Evolutionary conservation across 2,888 invertebrate species (phyloP).

Genomic region (Drosophila longiperda): DNA sequence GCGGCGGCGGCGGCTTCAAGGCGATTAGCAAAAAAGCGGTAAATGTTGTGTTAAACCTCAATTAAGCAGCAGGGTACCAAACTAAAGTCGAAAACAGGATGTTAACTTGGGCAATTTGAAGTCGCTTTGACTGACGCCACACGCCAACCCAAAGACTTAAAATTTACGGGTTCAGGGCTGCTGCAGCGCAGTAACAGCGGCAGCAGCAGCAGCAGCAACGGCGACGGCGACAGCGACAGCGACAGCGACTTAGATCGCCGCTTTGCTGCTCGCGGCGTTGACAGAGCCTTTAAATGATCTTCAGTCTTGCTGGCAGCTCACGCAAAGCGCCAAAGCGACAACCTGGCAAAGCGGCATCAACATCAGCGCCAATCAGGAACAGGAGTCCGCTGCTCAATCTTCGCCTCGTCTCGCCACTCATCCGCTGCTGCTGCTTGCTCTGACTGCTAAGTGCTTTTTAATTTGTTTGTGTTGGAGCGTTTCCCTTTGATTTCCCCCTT

Average conservation of each 20-base stretch:
- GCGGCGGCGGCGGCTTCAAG: conserved; percentile 65
- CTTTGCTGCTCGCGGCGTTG: conserved; percentile 45
- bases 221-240: background rate
- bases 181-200: background rate
- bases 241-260: background rate
- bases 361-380: conserved; percentile 55
- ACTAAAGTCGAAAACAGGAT: conserved; percentile 67
- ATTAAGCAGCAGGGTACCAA: conserved; percentile 70
- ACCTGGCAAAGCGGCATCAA: conserved; percentile 1
- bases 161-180: conserved; percentile 60
- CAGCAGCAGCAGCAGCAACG: background rate
- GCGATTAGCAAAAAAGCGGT: conserved; percentile 82
- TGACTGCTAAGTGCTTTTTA: conserved; percentile 77
- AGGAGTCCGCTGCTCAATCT: conserved; percentile 3
- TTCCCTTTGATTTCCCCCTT: conserved; percentile 14
- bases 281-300: conserved; percentile 63
- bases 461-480: conserved; percentile 69
- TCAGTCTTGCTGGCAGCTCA: conserved; percentile 27
- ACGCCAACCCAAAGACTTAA: conserved; percentile 69
- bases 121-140: conserved; percentile 82
- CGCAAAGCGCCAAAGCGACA: conserved; percentile 23
- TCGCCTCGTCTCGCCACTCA: background rate
- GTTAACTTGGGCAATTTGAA: conserved; percentile 71
- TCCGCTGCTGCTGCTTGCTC: conserved; percentile 34
- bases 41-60: conserved; percentile 83